phyloP scores from a whole-genome alignment of 2,113 vertebrate species.

The Columba livia region DNA sequence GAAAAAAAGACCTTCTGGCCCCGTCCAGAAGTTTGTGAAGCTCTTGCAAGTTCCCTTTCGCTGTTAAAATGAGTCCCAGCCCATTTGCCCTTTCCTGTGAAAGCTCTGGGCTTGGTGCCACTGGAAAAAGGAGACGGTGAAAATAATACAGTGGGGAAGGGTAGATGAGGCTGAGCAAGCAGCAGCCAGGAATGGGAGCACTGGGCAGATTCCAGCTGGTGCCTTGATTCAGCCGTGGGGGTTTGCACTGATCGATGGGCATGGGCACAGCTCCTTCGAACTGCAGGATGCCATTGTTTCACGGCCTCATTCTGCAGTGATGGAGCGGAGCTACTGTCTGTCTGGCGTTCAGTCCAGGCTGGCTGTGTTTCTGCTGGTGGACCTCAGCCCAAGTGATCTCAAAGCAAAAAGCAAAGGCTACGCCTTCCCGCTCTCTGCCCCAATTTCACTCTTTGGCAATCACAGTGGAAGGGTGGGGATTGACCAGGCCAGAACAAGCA shows the following conservation, averaged over 20 bases:
- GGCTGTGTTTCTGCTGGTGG: neutral
- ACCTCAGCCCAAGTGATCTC: accelerated
- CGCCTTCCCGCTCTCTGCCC: accelerated
- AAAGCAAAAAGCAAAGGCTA: neutral
- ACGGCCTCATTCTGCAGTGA: neutral
- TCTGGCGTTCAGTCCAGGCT: accelerated
- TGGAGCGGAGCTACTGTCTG: neutral
- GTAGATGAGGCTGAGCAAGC: neutral
- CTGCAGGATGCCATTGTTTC: neutral
- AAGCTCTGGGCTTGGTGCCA: conserved; percentile 35
- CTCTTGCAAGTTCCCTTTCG: conserved; percentile 43
- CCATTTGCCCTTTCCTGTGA: conserved; percentile 25
- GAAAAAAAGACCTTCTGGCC: conserved; percentile 62
- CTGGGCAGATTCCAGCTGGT: conserved; percentile 3
- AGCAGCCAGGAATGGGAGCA: neutral
- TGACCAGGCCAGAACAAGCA: neutral
- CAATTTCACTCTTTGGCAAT: neutral
- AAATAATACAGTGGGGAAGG: conserved; percentile 17
- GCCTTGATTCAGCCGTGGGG: neutral
- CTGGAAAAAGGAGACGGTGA: neutral
- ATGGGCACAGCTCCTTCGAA: neutral
- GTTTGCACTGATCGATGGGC: neutral
- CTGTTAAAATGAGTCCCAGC: conserved; percentile 42
- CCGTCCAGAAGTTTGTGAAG: conserved; percentile 55
- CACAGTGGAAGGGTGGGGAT: neutral